These are phyloP conservation scores for Phymanthus crucifer DNA, from an alignment of 92 coral and sea anemone species.

Conservation along the genomic window DNA sequence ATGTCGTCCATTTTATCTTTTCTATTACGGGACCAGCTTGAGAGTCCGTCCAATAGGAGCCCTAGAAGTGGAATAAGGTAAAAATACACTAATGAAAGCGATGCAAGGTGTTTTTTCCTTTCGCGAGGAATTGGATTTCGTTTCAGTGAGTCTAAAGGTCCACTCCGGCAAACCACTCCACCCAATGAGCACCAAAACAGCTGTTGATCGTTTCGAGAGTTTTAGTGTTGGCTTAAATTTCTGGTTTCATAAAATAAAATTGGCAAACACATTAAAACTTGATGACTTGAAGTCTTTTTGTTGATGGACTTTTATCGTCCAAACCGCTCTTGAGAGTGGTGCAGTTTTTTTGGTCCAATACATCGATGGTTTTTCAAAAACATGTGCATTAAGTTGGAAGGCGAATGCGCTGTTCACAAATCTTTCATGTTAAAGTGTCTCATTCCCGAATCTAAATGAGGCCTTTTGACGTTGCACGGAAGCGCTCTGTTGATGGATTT, in stretches of 20 bases:
- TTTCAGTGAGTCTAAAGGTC: conserved; percentile 5
- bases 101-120: conserved; percentile 15
- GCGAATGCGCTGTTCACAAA: not conserved
- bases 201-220: conserved; percentile 14
- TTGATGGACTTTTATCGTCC: conserved; percentile 15
- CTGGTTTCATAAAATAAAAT: conserved; percentile 6
- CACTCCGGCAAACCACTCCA: conserved; percentile 29
- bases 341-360: conserved; percentile 15
- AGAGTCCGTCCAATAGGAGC: conserved; percentile 13
- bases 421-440: conserved; percentile 15
- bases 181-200: conserved; percentile 27
- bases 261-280: conserved; percentile 38
- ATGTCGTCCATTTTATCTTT: not conserved
- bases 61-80: conserved; percentile 6
- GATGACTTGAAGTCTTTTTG: conserved; percentile 33
- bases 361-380: conserved; percentile 20
- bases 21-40: conserved; percentile 16
- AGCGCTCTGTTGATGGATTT: conserved; percentile 23
- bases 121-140: conserved; percentile 21
- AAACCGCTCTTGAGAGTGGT: conserved; percentile 37
- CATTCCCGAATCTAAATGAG: conserved; percentile 24
- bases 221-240: conserved; percentile 20
- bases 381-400: conserved; percentile 16
- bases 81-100: conserved; percentile 13
- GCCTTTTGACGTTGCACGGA: conserved; percentile 28